Evolutionary conservation across 1,140 invertebrate species (phyloP), one percentile per base, ranked within the genome.

Genomic region (Coptotermes formosanus): DNA sequence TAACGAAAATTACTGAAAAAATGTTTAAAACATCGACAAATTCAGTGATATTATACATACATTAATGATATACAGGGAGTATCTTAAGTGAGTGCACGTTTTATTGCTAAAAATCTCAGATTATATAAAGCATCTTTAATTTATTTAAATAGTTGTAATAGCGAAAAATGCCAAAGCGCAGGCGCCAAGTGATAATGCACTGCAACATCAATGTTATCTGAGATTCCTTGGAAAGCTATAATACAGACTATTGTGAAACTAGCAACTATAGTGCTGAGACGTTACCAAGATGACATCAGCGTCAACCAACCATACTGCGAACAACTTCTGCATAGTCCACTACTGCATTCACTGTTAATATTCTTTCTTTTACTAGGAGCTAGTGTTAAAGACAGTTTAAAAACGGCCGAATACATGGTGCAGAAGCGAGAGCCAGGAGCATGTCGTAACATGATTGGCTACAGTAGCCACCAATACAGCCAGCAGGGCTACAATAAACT

Each of bases 401-500:
- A 84, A 84, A 84, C 83, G 83, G 83, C 83, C 43, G 83, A 84
- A 45, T 84, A 84, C 83, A 84, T 84, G 83, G 83, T 84, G 83
- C 83, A 84, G 83, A 84, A 84, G 45, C 43, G 83, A 45, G 83
- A 84, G 83, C 14, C 83, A 16, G 83, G 83, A 52, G 45, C 83
- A 84, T 84, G 83, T 84, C 83, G 83, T 48, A 45, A 52, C 86
- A 94, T 94, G 94, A 95, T 96, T 92, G 95, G 95, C 90, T 96
- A 96, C 93, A 95, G 94, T 91, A 75, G 64, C 64, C 95, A 95
- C 91, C 93, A 94, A 90, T 84, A 84, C 83, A 84, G 83, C 25
- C 94, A 94, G 92, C 94, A 95, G 89, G 96, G 96, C 92, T 97
- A 97, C 93, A 97, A 97, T 92, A 97, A 97, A 93, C 94, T 97